Evolutionary conservation across 30 jellyfish, hydroid and myxozoan genomes (phyloP).

Genomic region (Rhopilema esculentum): DNA sequence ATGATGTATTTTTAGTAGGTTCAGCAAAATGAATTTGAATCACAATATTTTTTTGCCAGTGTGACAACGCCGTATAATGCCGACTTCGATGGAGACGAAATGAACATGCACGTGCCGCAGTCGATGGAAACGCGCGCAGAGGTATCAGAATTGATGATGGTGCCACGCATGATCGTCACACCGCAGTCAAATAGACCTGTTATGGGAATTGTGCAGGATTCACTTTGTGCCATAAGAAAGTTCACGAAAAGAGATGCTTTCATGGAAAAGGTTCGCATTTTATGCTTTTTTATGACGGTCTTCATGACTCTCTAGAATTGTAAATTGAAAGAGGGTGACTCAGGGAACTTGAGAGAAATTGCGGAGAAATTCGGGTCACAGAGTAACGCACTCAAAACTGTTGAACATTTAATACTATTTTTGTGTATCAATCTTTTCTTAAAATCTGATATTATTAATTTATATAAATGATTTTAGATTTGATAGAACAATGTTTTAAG

Average conservation of each 20-base stretch:
- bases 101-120: constrained; percentile 99
- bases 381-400: too few relatives aligned
- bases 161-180: constrained; percentile 94
- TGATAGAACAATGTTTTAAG: too few relatives aligned
- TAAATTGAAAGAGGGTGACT: not conserved
- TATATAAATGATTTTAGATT: too few relatives aligned
- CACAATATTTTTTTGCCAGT: constrained; percentile 31
- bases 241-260: constrained; percentile 97
- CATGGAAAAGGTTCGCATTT: constrained; percentile 81
- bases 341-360: not conserved
- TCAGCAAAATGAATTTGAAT: not conserved
- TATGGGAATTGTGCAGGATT: constrained; percentile 99
- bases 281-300: not conserved
- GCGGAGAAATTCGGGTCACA: too few relatives aligned
- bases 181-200: constrained; percentile 99
- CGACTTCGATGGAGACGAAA: constrained; percentile 99
- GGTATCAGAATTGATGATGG: constrained; percentile 95
- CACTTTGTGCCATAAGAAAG: constrained; percentile 94
- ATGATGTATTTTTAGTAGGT: too few relatives aligned
- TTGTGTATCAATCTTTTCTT: too few relatives aligned
- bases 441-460: too few relatives aligned
- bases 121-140: constrained; percentile 99
- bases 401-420: too few relatives aligned
- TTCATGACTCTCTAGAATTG: too few relatives aligned
- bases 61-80: constrained; percentile 99